Conservation (phyloP, 2,797 vertebrate genomes). For the Aratinga solstitialis region DNA sequence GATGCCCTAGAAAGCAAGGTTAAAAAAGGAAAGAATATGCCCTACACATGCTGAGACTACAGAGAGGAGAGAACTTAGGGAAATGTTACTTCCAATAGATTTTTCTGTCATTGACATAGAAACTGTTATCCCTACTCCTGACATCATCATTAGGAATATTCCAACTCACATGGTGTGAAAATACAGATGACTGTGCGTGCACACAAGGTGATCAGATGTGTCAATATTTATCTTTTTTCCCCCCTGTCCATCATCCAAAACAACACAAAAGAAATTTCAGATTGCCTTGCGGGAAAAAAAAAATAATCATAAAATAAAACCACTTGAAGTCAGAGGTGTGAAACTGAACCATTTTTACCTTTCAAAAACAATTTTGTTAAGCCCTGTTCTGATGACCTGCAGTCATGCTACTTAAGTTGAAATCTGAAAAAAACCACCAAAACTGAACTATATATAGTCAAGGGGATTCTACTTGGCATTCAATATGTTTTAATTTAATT, state of each 20-base stretch:
- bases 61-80: not conserved
- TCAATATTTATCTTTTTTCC: not conserved
- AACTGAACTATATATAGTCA: not conserved
- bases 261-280: not conserved
- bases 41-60: not conserved
- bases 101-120: not conserved
- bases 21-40: not conserved
- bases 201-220: not conserved
- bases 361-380: not conserved
- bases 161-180: not conserved
- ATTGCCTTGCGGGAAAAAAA: not conserved
- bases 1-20: not conserved
- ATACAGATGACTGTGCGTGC: not conserved
- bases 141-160: not conserved
- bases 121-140: not conserved
- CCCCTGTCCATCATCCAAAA: rapidly evolving
- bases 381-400: not conserved
- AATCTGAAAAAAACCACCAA: not conserved
- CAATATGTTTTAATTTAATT: not conserved
- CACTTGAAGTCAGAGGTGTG: not conserved
- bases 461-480: not conserved
- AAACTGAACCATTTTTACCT: not conserved
- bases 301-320: not conserved
- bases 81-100: not conserved
- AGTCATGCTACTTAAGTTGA: not conserved